A percentile compares a stretch with the other conserved stretches of the same genome.
Evolutionary conservation across 2,888 invertebrate genomes (phyloP).

Genomic region (Urechis unicinctus): DNA sequence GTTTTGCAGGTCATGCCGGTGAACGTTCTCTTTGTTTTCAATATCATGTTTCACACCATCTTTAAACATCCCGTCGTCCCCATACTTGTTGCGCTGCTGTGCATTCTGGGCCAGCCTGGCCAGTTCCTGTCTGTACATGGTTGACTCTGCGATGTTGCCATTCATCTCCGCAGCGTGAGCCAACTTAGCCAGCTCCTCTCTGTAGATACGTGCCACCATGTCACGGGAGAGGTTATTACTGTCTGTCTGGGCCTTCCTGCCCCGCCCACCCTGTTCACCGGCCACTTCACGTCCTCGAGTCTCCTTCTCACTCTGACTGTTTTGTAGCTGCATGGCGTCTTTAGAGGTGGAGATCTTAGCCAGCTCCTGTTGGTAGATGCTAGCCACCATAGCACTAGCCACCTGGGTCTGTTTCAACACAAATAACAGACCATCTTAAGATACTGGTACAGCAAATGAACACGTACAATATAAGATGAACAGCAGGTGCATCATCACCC

Average conservation of each 20-base stretch:
- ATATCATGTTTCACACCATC: neutral
- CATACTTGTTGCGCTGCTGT: constrained; percentile 4
- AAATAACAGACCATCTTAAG: too few relatives aligned
- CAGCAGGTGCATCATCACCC: too few relatives aligned
- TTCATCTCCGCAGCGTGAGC: constrained; percentile 59
- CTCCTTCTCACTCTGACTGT: neutral
- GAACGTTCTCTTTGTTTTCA: constrained; percentile 12
- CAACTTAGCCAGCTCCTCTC: constrained; percentile 68
- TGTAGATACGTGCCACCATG: constrained; percentile 46
- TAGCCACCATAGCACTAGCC: constrained; percentile 35
- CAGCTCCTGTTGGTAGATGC: constrained; percentile 59
- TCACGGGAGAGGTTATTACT: constrained; percentile 89
- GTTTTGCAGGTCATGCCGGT: neutral
- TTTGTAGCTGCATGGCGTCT: neutral
- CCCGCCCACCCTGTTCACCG: constrained; percentile 26
- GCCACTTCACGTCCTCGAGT: neutral
- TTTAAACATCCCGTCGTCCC: neutral
- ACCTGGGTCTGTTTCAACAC: neutral
- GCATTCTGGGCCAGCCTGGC: constrained; percentile 67
- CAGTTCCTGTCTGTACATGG: constrained; percentile 88
- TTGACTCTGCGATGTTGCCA: constrained; percentile 52
- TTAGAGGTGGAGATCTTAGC: constrained; percentile 71
- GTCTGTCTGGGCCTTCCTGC: constrained; percentile 18
- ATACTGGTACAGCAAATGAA: neutral
- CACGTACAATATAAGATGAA: neutral